Conservation (phyloP, 1,140 invertebrate genomes). For the Ditylenchus dipsaci region DNA sequence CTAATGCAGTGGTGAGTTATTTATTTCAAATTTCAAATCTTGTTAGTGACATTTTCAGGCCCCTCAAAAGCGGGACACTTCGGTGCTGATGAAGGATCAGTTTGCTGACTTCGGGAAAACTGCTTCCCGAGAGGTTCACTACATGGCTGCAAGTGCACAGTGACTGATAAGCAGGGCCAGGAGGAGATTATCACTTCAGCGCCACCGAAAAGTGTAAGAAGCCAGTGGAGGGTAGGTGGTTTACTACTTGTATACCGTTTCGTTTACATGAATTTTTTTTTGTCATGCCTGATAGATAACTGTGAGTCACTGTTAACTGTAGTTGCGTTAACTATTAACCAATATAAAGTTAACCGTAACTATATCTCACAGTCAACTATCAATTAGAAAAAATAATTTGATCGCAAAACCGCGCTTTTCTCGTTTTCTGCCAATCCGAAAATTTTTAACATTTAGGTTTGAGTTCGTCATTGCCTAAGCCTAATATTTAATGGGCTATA, state of each 20-base stretch:
- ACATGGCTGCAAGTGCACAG: slow-evolving; percentile 34
- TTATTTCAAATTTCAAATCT: neutral
- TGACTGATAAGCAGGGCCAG: slow-evolving; percentile 26
- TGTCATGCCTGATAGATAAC: too few species aligned
- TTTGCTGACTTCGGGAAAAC: slow-evolving; percentile 22
- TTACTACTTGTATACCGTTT: neutral
- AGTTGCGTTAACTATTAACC: too few species aligned
- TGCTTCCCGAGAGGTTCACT: slow-evolving; percentile 33
- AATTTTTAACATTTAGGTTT: too few species aligned
- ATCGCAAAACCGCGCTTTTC: too few species aligned
- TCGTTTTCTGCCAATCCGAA: too few species aligned
- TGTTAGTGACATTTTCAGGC: neutral
- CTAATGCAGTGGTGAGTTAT: neutral
- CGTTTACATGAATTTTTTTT: too few species aligned
- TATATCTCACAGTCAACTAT: too few species aligned
- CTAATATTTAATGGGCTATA: too few species aligned
- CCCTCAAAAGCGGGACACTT: slow-evolving; percentile 14
- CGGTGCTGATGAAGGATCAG: slow-evolving; percentile 1
- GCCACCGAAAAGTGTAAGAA: slow-evolving; percentile 31
- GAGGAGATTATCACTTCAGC: slow-evolving; percentile 29
- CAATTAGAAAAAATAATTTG: too few species aligned
- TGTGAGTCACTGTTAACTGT: too few species aligned
- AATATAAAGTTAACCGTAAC: too few species aligned
- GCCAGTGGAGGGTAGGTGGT: neutral
- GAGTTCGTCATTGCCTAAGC: too few species aligned